A percentile compares a stretch with the other conserved stretches of the same genome.
These are phyloP conservation scores for Thera britannica DNA, from an alignment of 2,888 invertebrate species.

Conservation along the genomic window DNA sequence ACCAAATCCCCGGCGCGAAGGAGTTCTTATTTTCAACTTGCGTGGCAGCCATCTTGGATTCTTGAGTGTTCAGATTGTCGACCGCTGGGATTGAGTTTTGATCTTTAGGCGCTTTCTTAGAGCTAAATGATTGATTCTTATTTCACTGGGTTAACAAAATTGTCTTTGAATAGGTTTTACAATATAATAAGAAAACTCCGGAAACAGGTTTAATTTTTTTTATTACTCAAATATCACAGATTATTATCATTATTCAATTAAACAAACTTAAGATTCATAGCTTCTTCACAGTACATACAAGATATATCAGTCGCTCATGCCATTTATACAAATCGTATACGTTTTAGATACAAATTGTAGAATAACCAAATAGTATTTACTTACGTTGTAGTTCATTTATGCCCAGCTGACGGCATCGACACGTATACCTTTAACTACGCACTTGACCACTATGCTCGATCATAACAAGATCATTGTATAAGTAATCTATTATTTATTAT, in stretches of 20 bases:
- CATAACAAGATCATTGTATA: background rate
- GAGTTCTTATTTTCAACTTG: slow-evolving; percentile 42
- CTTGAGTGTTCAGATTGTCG: slow-evolving; percentile 34
- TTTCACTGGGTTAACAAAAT: slow-evolving; percentile 10
- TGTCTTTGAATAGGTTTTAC: slow-evolving; percentile 13
- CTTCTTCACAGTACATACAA: background rate
- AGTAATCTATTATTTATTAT: background rate
- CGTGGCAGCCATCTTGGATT: slow-evolving; percentile 29
- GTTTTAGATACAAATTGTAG: background rate
- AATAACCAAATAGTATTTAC: slow-evolving; percentile 18
- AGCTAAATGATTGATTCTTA: slow-evolving; percentile 14
- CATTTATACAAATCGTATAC: background rate
- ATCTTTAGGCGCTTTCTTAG: slow-evolving; percentile 7
- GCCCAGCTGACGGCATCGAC: slow-evolving; percentile 33
- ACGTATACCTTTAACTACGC: slow-evolving; percentile 15
- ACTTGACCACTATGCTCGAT: slow-evolving; percentile 17
- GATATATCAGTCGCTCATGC: background rate
- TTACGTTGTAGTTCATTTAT: slow-evolving; percentile 30
- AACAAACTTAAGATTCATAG: background rate
- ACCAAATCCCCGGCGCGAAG: slow-evolving; percentile 54
- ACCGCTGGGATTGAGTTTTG: slow-evolving; percentile 1
- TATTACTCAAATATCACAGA: slow-evolving; percentile 16
- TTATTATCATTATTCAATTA: slow-evolving; percentile 11
- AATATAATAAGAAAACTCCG: slow-evolving; percentile 23
- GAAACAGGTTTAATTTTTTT: slow-evolving; percentile 10